Evolutionary conservation across 2,797 vertebrate genomes (phyloP).

Genomic region (Gadopsis marmoratus): DNA sequence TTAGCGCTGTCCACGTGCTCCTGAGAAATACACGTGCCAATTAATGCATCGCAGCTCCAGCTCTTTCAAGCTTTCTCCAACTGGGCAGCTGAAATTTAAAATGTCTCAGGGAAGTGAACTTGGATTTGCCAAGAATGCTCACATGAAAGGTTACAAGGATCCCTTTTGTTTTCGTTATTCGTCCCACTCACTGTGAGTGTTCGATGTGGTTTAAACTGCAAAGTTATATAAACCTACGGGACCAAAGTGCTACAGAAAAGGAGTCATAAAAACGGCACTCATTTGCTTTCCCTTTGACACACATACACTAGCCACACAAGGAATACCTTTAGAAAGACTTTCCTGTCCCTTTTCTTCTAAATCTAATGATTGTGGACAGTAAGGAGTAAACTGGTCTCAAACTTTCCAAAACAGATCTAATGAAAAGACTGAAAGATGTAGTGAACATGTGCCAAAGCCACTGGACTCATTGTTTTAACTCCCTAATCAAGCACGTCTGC

Average conservation of each 20-base stretch:
- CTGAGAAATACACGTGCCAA: conserved; percentile 47
- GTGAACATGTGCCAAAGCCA: conserved; percentile 36
- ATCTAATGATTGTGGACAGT: conserved; percentile 65
- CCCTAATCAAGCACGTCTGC: conserved; percentile 31
- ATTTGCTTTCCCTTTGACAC: conserved; percentile 72
- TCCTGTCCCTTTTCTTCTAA: conserved; percentile 48
- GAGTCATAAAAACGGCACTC: conserved; percentile 65
- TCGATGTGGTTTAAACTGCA: conserved; percentile 68
- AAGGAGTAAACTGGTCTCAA: conserved; percentile 55
- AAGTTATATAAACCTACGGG: conserved; percentile 65
- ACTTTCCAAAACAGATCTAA: conserved; percentile 70
- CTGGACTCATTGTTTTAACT: conserved; percentile 36
- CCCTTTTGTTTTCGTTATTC: conserved; percentile 70
- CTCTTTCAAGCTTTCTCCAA: conserved; percentile 61
- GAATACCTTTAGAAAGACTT: conserved; percentile 57
- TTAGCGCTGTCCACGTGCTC: conserved; percentile 19
- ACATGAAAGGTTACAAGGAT: conserved; percentile 75
- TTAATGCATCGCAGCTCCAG: conserved; percentile 60
- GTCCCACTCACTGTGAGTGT: conserved; percentile 64
- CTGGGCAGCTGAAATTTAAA: conserved; percentile 58
- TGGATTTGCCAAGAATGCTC: conserved; percentile 69
- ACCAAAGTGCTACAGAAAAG: conserved; percentile 66
- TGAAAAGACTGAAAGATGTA: conserved; percentile 46
- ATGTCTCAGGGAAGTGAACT: conserved; percentile 62
- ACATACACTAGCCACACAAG: conserved; percentile 58